Evolutionary conservation across 2,888 invertebrate genomes (phyloP), one percentile per base, ranked within the genome.

Genomic region (Lomographa bimaculata): DNA sequence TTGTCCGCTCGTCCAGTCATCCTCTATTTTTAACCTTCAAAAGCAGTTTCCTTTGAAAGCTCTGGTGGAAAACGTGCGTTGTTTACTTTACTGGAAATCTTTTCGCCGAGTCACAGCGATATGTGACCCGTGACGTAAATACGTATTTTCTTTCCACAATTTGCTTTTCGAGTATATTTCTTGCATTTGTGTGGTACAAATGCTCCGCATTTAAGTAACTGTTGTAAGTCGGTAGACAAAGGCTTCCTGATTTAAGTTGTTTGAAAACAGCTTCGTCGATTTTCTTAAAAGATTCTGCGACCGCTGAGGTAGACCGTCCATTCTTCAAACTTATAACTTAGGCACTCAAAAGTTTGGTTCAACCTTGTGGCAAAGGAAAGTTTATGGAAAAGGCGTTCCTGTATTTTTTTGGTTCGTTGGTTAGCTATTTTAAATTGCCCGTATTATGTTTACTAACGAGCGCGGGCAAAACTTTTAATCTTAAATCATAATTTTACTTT

Each of bases 1-100:
- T 79, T 76, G 75, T 72, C 57, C 67, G 64, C 55, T 41, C 61
- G 67, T 65, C 71, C 57, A 60, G 66, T 64, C 60, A 60, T 62
- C 56, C 57, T 64, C 60, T 62, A 70, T 72, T 71, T 74, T 70
- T 69, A 69, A 64, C 62, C 64, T 55, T 62, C 62, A 60, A 58
- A 55, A 50, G 44, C 44, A 60, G 42, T 36, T 44, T 46, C 52
- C 51, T 49, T 48, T 46, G 50, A 53, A 47, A 46, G 50, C 39
- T 50, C 26, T 30, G 20, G 32, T 41, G 24, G 36, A 37, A 45
- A 25, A 40, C 39, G 40, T 38, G 38, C 21, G 38, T 43, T 48
- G 48, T 40, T 50, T 53, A 41, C 39, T 44, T 34, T 30, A 21
- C 36, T 37, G 14, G 32, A 28, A 43, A 37, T 33, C 19, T 41